phyloP scores from a whole-genome alignment of 2,888 invertebrate genomes.

The Brachyptera putata region DNA sequence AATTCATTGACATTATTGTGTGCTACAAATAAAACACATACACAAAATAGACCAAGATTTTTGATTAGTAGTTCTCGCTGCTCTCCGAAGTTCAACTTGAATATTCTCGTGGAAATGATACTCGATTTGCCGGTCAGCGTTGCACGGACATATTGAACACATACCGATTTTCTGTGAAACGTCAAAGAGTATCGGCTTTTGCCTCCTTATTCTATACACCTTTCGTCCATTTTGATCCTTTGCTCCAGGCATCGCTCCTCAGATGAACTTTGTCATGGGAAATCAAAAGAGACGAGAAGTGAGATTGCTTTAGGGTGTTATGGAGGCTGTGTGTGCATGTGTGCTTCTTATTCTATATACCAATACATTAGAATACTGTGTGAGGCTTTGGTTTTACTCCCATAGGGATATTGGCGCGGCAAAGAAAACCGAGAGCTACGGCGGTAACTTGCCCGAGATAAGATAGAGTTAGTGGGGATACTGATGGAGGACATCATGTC shows the following conservation, averaged over 20 bases:
- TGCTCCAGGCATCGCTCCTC: background rate
- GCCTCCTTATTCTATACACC: too few species aligned
- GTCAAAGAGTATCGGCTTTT: too few species aligned
- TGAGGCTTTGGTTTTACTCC: background rate
- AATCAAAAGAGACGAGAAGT: background rate
- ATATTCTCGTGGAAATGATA: too few species aligned
- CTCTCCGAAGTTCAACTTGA: too few species aligned
- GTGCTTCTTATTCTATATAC: background rate
- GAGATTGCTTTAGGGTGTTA: background rate
- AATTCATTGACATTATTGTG: too few species aligned
- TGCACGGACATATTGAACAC: too few species aligned
- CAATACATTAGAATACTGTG: background rate
- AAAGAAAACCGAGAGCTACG: background rate
- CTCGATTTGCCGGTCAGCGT: too few species aligned
- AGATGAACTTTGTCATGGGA: background rate
- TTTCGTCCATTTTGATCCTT: too few species aligned
- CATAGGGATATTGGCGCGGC: background rate
- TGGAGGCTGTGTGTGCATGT: background rate
- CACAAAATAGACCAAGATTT: too few species aligned
- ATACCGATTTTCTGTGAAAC: too few species aligned
- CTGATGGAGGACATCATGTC: background rate
- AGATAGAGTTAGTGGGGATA: slow-evolving; percentile 2
- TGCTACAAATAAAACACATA: too few species aligned
- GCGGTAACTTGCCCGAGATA: background rate
- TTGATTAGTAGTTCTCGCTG: too few species aligned